Base-by-base conservation (phyloP, 2,888 invertebrate species). In the Leucophora obtusa region DNA sequence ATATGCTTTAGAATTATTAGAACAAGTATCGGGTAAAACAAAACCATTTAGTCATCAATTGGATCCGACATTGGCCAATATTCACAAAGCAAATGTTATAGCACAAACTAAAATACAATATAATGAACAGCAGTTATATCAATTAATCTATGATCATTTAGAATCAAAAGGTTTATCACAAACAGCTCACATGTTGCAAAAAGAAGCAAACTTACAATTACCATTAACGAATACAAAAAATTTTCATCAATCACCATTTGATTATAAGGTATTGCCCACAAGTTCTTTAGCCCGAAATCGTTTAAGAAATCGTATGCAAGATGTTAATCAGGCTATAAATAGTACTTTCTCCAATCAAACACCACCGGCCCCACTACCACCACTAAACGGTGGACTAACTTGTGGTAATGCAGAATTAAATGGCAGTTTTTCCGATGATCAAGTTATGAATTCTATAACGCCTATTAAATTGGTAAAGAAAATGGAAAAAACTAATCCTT, bases 61-160 rank as follows among this genome's bases (percentile, higher is more conserved):
- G 78, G 96, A 96, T 91, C 94, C 96, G 0, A 97, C 97, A 0
- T 91, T 97, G 14, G 95, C 95, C 21, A 97, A 97, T 87, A 96
- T 98, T 87, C 96, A 97, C 86, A 93, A 95, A 90, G 96, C 98
- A 0, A 97, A 97, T 90, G 96, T 99, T 56, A 97, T 99, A 0
- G 98, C 98, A 0, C 97, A 98, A 90, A 99, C 99, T 0, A 94
- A 96, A 82, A 98, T 99, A 79, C 95, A 95, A 86, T 99, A 96
- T 92, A 97, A 98, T 90, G 97, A 97, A 89, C 94, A 95, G 56
- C 98, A 99, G 89, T 91, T 99, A 43, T 93, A 97, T 84, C 96
- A 97, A 89, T 91, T 99, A 11, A 97, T 99, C 59, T 94, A 96
- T 86, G 95, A 96, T 73, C 98, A 98, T 91, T 92, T 99, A 68